These are phyloP conservation scores for Lagopus leucura DNA, from an alignment of 2,113 vertebrate genomes.

Conservation along the genomic window DNA sequence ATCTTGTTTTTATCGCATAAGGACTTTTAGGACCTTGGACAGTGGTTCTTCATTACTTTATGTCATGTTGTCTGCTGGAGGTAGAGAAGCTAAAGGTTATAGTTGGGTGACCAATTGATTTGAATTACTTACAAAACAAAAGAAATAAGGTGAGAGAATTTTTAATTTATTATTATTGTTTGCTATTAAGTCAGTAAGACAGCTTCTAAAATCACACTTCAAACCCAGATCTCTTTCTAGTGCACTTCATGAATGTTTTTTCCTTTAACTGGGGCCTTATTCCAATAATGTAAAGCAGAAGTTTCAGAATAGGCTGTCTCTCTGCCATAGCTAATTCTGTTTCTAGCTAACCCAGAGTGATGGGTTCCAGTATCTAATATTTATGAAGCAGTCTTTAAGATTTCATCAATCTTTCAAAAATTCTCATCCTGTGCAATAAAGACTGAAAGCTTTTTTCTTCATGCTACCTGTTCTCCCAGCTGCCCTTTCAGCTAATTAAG, in stretches of 20 bases:
- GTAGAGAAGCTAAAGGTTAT: not conserved
- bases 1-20: not conserved
- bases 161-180: not conserved
- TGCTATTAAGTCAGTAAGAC: not conserved
- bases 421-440: constrained; percentile 58
- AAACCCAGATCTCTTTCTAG: not conserved
- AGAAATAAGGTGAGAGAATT: not conserved
- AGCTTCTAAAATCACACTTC: not conserved
- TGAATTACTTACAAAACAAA: not conserved
- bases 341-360: not conserved
- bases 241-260: not conserved
- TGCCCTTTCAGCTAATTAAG: constrained; percentile 79
- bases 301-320: not conserved
- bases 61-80: not conserved
- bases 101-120: not conserved
- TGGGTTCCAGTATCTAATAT: constrained; percentile 12
- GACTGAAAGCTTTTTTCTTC: constrained; percentile 53
- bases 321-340: not conserved
- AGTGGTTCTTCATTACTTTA: not conserved
- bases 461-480: constrained; percentile 26
- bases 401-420: constrained; percentile 57
- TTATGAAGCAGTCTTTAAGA: constrained; percentile 15
- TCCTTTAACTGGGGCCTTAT: not conserved
- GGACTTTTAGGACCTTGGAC: rapidly evolving
- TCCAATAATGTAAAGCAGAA: not conserved